Conservation (phyloP, 2,888 invertebrate genomes). For the Cephus nigrinus region DNA sequence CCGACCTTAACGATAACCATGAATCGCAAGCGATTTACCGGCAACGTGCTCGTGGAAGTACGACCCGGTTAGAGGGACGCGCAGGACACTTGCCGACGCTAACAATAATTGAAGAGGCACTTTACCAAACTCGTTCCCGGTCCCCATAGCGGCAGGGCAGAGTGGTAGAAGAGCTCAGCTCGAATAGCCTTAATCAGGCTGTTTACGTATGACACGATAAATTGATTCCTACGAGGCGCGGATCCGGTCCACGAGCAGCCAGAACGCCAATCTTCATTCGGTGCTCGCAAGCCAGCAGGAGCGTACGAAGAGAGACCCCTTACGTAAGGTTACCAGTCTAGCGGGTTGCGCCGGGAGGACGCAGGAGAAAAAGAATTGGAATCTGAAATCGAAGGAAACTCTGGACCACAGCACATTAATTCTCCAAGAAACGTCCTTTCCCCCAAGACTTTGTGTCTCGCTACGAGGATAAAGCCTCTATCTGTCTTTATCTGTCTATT, state of each 20-base stretch:
- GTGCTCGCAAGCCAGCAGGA: background rate
- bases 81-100: background rate
- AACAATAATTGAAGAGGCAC: background rate
- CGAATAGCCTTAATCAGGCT: background rate
- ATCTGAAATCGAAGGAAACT: background rate
- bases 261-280: slow-evolving; percentile 1
- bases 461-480: background rate
- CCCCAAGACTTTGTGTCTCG: background rate
- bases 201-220: slow-evolving; percentile 8
- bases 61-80: background rate
- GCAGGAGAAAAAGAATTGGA: background rate
- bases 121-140: background rate
- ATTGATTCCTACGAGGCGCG: slow-evolving; percentile 3
- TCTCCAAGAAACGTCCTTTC: background rate
- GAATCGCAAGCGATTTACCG: background rate
- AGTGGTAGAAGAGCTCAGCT: background rate
- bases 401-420: background rate
- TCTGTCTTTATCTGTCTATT: no score
- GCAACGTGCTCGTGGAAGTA: background rate
- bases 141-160: background rate
- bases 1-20: background rate
- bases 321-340: background rate
- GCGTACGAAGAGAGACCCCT: background rate
- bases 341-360: background rate
- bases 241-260: background rate